Evolutionary conservation across 1,140 invertebrate species (phyloP), one percentile per base, ranked within the genome.

Genomic region (Anastrepha obliqua): DNA sequence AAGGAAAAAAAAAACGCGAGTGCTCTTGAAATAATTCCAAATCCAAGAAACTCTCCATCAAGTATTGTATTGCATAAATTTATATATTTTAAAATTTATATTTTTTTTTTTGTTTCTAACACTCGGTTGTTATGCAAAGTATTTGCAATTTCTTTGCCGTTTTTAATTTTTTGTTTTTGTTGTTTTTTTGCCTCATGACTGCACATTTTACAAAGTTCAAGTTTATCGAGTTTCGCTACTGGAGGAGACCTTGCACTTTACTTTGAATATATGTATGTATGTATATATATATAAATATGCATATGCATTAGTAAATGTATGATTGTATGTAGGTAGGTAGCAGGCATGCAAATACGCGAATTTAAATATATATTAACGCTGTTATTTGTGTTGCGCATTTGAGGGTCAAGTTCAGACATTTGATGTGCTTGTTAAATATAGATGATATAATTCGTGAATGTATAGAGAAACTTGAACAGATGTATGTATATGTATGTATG

Each of bases 151-250:
- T 81, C 20, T 81, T 81, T 81, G 17, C 70, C 39, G 8, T 11
- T 70, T 70, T 17, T 11, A 74, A 47, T 47, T 81, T 51, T 17
- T 74, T 70, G 70, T 51, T 47, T 15, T 74, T 81, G 67, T 5
- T 78, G 47, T 81, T 81, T 5, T 55, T 55, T 47, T 81, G 20
- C 20, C 55, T 55, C 47, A 55, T 55, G 44, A 70, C 67, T 70
- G 67, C 67, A 74, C 67, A 74, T 74, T 74, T 74, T 74, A n/a
- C 42, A 74, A 74, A 81, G 74, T 81, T 81, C 74, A 81, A 81
- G 74, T 81, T 81, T 55, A 81, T 81, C 47, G 47, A 81, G 74
- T 81, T 51, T 51, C 55, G 74, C 47, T 81, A 29, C 47, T 81
- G 17, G 47, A 81, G 17, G 47, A 81, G 74, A 51, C 74, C 74